A percentile compares a stretch with the other conserved stretches of the same genome.
phyloP scores from a whole-genome alignment of 2,888 invertebrate genomes.

The Terebella lapidaria region DNA sequence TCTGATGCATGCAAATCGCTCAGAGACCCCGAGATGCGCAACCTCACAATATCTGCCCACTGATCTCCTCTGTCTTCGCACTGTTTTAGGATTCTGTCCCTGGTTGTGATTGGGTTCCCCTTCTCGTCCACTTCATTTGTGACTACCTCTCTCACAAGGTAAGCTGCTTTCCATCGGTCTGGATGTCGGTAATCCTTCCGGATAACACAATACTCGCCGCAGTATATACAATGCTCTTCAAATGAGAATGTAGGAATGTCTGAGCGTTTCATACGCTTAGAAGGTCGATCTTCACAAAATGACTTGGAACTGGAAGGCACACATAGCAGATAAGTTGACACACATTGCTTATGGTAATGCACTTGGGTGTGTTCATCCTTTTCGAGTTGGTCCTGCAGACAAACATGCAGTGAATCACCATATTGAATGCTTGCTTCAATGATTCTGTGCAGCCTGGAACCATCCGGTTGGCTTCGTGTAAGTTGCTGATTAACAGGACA shows the following conservation, averaged over 20 bases:
- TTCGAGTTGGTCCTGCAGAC: not conserved
- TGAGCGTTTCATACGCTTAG: not conserved
- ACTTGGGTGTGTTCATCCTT: not conserved
- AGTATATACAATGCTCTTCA: not conserved
- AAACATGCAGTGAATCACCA: not conserved
- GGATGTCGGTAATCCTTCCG: not conserved
- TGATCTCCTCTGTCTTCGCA: not conserved
- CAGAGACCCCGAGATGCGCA: not conserved
- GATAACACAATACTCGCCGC: not conserved
- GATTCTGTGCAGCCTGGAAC: not conserved
- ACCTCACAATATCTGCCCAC: not conserved
- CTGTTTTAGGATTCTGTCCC: slow-evolving; percentile 2
- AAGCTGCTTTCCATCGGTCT: not conserved
- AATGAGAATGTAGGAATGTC: not conserved
- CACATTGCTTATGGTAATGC: not conserved
- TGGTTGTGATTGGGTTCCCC: not conserved
- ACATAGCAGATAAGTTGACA: not conserved
- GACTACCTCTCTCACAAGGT: not conserved
- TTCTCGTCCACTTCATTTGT: not conserved
- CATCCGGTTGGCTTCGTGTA: slow-evolving; percentile 1
- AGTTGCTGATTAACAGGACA: not conserved
- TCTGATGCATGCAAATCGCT: slow-evolving; percentile 2
- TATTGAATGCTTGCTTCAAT: slow-evolving; percentile 2
- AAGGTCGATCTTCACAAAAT: not conserved
- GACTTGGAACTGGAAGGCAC: not conserved